Evolutionary conservation across 2,888 invertebrate genomes (phyloP).

Genomic region (Rhingia campestris): DNA sequence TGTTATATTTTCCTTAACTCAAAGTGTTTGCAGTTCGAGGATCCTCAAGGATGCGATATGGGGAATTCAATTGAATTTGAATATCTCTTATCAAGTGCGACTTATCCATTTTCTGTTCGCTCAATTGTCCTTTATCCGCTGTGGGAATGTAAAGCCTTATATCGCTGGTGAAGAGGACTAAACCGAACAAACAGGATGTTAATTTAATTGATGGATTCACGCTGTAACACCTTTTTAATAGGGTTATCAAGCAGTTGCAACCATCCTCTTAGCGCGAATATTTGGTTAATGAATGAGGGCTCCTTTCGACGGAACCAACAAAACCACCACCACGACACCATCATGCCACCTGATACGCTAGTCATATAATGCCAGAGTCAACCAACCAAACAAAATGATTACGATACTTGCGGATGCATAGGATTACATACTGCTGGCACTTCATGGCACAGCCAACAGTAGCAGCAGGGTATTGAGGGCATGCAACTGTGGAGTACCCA

Average conservation of each 20-base stretch:
- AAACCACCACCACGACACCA: slow-evolving; percentile 21
- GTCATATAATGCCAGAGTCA: slow-evolving; percentile 72
- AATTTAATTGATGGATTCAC: slow-evolving; percentile 77
- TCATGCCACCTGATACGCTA: slow-evolving; percentile 60
- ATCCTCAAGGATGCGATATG: background rate
- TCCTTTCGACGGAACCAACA: slow-evolving; percentile 44
- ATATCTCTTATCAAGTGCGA: background rate
- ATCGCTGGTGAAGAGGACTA: background rate
- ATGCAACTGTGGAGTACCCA: slow-evolving; percentile 70
- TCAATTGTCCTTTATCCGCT: slow-evolving; percentile 29
- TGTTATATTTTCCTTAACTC: too few species aligned
- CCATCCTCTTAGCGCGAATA: slow-evolving; percentile 65
- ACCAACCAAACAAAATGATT: slow-evolving; percentile 74
- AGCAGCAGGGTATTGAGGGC: slow-evolving; percentile 69
- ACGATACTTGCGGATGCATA: slow-evolving; percentile 73
- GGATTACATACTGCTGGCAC: slow-evolving; percentile 58
- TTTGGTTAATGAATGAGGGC: slow-evolving; percentile 71
- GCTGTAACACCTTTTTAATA: slow-evolving; percentile 77
- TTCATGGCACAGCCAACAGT: slow-evolving; percentile 29
- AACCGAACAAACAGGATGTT: slow-evolving; percentile 70
- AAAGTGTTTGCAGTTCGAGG: background rate
- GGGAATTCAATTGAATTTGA: background rate
- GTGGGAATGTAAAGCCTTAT: slow-evolving; percentile 1
- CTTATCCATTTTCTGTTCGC: slow-evolving; percentile 12
- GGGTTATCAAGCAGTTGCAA: slow-evolving; percentile 75